Base-by-base conservation (phyloP, 2,113 vertebrate species). In the Jacana jacana region DNA sequence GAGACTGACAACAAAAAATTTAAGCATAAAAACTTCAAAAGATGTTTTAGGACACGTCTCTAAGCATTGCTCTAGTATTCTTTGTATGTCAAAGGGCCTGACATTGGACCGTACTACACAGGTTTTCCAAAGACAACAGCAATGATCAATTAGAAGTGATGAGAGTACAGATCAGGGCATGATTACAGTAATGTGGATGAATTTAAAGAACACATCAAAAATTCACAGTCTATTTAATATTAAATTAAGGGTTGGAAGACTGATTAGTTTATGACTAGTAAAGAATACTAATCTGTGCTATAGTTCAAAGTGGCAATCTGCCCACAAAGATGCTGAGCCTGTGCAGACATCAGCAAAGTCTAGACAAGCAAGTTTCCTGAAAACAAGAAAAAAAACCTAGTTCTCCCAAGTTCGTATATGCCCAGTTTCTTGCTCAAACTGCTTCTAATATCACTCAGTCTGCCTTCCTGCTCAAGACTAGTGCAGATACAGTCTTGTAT, bases 371-470 rank as follows among this genome's bases (percentile, higher is more conserved):
- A 2, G 73, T 16, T 33, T 58, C 37, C 60, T 46, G 11, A 17
- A 57, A 87, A 7, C 9, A 19, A 80, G 24, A 17, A 12, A 10
- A 23, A 27, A 27, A 27, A 0, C 0, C 4, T 3, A 42, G 25
- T 23, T 78, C 35, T 71, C 37, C 22, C 52, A 81, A 30, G 16
- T 9, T 28, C 33, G 11, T 10, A 49, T 0, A 40, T 8, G 17
- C 44, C 35, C 33, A 20, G 23, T 28, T 88, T 82, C 49, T 55
- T 63, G 10, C 28, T 81, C 51, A 58, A 31, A 44, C 33, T 8
- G 5, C 22, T 19, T 88, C 37, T 55, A 42, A 3, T 25, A 71
- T n/a, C 31, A 49, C 31, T 17, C 44, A 25, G 4, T 14, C 37
- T 55, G 15, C 24, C 69, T 91, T 37, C 5, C 9, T 61, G 25